A percentile compares a stretch with the other conserved stretches of the same genome.
Evolutionary conservation across 2,888 invertebrate genomes (phyloP).

Genomic region (Leptinotarsa tumamoca): DNA sequence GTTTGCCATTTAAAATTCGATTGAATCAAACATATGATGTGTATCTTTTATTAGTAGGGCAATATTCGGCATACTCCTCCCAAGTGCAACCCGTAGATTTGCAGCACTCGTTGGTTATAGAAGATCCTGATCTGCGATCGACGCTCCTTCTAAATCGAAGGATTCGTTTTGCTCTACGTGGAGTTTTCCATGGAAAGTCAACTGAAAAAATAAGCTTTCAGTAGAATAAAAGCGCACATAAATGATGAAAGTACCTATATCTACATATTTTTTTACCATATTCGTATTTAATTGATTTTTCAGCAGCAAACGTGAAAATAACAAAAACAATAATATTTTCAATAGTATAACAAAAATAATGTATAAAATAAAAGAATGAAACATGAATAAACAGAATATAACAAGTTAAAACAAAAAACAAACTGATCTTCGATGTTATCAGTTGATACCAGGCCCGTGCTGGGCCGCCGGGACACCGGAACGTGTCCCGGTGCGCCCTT

Average conservation of each 20-base stretch:
- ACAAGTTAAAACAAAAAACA: too few species aligned
- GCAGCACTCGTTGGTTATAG: conserved; percentile 74
- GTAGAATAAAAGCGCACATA: neutral
- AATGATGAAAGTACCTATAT: conserved; percentile 3
- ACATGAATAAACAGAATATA: too few species aligned
- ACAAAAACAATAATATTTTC: too few species aligned
- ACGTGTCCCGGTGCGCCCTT: too few species aligned
- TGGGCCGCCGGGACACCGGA: too few species aligned
- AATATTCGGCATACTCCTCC: conserved; percentile 76
- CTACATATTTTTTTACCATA: neutral
- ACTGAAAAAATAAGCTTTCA: conserved; percentile 47
- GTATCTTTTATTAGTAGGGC: conserved; percentile 70
- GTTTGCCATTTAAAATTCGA: neutral
- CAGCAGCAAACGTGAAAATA: too few species aligned
- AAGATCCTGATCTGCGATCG: conserved; percentile 58
- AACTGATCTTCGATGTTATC: too few species aligned
- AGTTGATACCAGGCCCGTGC: too few species aligned
- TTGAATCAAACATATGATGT: conserved; percentile 47
- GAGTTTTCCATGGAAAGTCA: conserved; percentile 63
- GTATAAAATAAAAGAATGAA: too few species aligned
- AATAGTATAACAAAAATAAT: too few species aligned
- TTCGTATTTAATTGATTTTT: too few species aligned
- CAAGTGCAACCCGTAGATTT: conserved; percentile 72
- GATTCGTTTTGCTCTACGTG: conserved; percentile 60
- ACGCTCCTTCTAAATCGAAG: conserved; percentile 60